phyloP scores from a whole-genome alignment of 92 coral and sea anemone species.

The Zoanthus gigantus region DNA sequence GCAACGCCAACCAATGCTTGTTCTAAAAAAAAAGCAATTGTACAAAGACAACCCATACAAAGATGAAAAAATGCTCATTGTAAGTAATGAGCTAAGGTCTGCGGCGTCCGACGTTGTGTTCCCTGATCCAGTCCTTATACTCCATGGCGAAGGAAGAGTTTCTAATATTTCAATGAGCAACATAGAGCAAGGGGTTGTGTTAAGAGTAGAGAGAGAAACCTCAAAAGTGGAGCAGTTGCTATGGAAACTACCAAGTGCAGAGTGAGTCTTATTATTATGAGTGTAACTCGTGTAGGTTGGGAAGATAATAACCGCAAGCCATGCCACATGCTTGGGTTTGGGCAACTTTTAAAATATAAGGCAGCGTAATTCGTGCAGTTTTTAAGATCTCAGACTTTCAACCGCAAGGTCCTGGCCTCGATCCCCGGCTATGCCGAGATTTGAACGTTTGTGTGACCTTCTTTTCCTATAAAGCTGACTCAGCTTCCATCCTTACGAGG shows the following conservation, averaged over 20 bases:
- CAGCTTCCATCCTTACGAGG: no score
- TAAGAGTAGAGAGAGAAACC: slow-evolving; percentile 31
- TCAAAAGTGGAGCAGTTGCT: slow-evolving; percentile 6
- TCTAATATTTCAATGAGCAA: slow-evolving; percentile 25
- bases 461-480: no score
- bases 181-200: slow-evolving; percentile 7
- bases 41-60: background rate
- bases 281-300: background rate
- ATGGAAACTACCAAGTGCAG: background rate
- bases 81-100: slow-evolving; percentile 28
- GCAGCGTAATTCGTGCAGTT: no score
- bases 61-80: slow-evolving; percentile 13
- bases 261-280: background rate
- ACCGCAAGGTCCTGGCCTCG: no score
- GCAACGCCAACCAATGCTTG: background rate
- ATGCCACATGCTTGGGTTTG: no score
- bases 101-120: background rate
- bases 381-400: no score
- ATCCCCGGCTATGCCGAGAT: no score
- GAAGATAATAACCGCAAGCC: no score
- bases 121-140: slow-evolving; percentile 22
- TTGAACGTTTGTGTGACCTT: no score
- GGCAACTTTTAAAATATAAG: no score
- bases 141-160: slow-evolving; percentile 19
- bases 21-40: background rate